These are phyloP conservation scores for Eristalis tenax DNA, from an alignment of 2,888 invertebrate genomes.

Conservation along the genomic window DNA sequence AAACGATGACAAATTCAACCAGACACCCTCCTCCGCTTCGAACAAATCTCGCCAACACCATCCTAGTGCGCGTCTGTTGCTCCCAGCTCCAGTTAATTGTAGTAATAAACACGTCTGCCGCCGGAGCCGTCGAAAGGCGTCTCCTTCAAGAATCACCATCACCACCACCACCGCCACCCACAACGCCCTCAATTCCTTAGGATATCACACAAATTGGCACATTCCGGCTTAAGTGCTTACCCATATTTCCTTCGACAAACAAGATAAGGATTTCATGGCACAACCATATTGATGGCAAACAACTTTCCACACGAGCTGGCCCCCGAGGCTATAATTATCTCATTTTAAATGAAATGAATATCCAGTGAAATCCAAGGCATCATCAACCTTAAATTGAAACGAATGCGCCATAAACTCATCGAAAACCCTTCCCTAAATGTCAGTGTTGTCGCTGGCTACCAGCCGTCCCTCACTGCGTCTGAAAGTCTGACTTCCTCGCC, in stretches of 20 bases:
- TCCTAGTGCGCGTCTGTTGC: neutral
- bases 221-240: conserved; percentile 1
- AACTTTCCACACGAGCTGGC: conserved; percentile 16
- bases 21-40: neutral
- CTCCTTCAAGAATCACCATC: neutral
- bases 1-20: neutral
- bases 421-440: conserved; percentile 28
- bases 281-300: neutral
- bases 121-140: neutral
- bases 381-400: conserved; percentile 59
- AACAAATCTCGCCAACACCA: neutral
- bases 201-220: neutral
- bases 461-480: conserved; percentile 16
- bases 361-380: conserved; percentile 53
- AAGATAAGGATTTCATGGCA: conserved; percentile 23
- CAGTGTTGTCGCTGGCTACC: conserved; percentile 27
- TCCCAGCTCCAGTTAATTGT: neutral
- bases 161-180: neutral
- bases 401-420: conserved; percentile 43
- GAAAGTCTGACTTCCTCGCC: conserved; percentile 14
- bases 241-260: conserved; percentile 23
- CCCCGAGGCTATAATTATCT: conserved; percentile 59
- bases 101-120: neutral
- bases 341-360: conserved; percentile 64
- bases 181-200: neutral